A percentile compares a stretch with the other conserved stretches of the same genome.
These are phyloP conservation scores for Euphydryas editha DNA, from an alignment of 2,888 invertebrate species.

Conservation along the genomic window DNA sequence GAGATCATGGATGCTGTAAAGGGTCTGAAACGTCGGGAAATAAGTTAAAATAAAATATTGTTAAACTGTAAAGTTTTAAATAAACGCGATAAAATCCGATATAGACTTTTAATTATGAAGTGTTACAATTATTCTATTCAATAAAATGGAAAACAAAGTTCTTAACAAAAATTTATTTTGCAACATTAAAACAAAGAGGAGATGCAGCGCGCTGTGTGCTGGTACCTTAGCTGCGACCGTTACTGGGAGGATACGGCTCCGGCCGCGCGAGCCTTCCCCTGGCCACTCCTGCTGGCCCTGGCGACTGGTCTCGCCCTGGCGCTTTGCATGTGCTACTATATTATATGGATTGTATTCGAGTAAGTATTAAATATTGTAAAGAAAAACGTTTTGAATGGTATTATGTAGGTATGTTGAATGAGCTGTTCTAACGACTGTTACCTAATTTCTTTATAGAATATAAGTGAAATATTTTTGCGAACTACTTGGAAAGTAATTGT, in stretches of 20 bases:
- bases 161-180: not conserved
- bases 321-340: constrained; percentile 95
- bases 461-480: too few species aligned
- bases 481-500: too few species aligned
- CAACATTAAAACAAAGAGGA: constrained; percentile 85
- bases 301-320: constrained; percentile 92
- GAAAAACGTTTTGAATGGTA: too few species aligned
- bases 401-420: too few species aligned
- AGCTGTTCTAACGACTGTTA: too few species aligned
- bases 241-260: constrained; percentile 94
- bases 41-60: too few species aligned
- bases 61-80: too few species aligned
- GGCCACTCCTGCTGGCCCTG: constrained; percentile 90
- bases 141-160: not conserved
- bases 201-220: constrained; percentile 94
- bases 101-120: too few species aligned
- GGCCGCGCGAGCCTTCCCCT: constrained; percentile 90
- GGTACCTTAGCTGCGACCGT: constrained; percentile 95
- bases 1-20: too few species aligned
- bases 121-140: not conserved
- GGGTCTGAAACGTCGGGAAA: too few species aligned
- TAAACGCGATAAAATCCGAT: too few species aligned
- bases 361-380: constrained; percentile 77
- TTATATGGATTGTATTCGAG: constrained; percentile 97
- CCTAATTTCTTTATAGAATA: too few species aligned